Percentiles rank a stretch among this genome's conserved stretches.
phyloP scores from a whole-genome alignment of 2,888 invertebrate species.

The Ophioninae sp. region DNA sequence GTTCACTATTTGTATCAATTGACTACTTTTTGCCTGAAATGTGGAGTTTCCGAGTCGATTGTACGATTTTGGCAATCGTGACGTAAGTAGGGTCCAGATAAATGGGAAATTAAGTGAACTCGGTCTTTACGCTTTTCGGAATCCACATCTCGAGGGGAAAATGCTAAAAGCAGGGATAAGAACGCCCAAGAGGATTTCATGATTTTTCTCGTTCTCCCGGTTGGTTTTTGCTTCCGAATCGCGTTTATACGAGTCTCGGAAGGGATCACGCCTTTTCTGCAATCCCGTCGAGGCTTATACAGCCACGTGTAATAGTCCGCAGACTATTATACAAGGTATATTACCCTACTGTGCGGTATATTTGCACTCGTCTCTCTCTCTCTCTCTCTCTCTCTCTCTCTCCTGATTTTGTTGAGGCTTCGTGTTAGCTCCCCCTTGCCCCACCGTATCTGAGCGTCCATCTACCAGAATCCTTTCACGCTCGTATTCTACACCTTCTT shows the following conservation, averaged over 20 bases:
- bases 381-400: conserved; percentile 29
- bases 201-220: conserved; percentile 4
- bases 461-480: conserved; percentile 43
- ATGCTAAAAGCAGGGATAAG: too few relatives aligned
- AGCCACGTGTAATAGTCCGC: conserved; percentile 28
- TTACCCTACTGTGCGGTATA: conserved; percentile 46
- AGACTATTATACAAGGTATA: conserved; percentile 41
- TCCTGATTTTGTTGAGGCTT: conserved; percentile 23
- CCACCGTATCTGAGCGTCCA: conserved; percentile 36
- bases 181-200: neutral
- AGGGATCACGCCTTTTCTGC: conserved; percentile 37
- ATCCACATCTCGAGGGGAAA: too few relatives aligned
- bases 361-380: conserved; percentile 28
- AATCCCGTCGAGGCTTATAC: conserved; percentile 38
- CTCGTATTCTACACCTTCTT: conserved; percentile 40
- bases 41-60: too few relatives aligned
- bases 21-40: too few relatives aligned
- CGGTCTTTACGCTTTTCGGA: too few relatives aligned
- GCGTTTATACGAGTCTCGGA: conserved; percentile 43
- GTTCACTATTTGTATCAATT: too few relatives aligned
- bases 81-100: too few relatives aligned
- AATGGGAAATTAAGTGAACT: too few relatives aligned
- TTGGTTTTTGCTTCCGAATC: conserved; percentile 49
- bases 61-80: too few relatives aligned
- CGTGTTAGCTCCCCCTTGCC: conserved; percentile 15